phyloP scores from a whole-genome alignment of 1,140 invertebrate species.

The Druon quercuslanigerum region DNA sequence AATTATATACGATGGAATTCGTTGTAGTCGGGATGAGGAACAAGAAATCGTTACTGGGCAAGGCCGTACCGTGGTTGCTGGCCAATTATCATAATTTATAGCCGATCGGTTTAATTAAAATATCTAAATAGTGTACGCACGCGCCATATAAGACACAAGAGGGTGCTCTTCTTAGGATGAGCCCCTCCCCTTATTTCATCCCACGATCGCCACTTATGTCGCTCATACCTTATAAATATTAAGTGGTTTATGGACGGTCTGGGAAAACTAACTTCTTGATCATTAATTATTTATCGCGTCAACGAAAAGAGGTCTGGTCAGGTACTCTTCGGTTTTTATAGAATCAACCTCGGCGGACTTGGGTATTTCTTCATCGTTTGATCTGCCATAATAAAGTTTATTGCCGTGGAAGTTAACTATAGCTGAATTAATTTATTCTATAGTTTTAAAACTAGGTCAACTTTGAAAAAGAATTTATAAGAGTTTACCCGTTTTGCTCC shows the following conservation, averaged over 20 bases:
- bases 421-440: too few relatives aligned
- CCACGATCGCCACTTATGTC: constrained; percentile 33
- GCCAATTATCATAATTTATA: constrained; percentile 73
- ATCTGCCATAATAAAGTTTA: constrained; percentile 53
- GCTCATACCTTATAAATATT: constrained; percentile 71
- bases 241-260: constrained; percentile 55
- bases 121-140: constrained; percentile 68
- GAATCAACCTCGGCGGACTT: constrained; percentile 39
- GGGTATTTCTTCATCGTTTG: neutral
- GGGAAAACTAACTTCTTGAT: constrained; percentile 45
- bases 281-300: constrained; percentile 74
- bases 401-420: constrained; percentile 20
- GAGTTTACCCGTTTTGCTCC: neutral
- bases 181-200: neutral
- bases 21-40: constrained; percentile 5
- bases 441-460: neutral
- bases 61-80: constrained; percentile 38
- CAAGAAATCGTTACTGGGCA: constrained; percentile 26
- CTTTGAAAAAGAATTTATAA: neutral
- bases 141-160: constrained; percentile 47
- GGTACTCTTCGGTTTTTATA: constrained; percentile 52
- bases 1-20: constrained; percentile 11
- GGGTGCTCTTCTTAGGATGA: constrained; percentile 8
- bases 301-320: constrained; percentile 55
- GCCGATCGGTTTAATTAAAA: constrained; percentile 72